Conservation (phyloP, 2,113 vertebrate genomes). For the Lutjanus erythropterus region DNA sequence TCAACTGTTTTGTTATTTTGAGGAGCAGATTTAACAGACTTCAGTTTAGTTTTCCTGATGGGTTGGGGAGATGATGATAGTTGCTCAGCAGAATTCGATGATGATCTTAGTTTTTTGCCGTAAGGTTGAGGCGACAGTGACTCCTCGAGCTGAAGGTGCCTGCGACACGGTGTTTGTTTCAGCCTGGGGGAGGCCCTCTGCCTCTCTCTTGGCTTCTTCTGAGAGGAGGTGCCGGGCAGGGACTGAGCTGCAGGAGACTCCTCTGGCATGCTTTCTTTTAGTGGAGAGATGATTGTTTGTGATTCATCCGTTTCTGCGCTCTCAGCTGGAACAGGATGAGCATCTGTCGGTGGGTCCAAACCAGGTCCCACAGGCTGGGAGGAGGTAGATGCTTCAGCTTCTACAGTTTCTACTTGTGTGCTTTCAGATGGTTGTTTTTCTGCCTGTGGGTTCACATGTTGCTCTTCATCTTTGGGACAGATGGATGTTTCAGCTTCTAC, state of each 20-base stretch:
- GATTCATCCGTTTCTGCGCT: conserved; percentile 4
- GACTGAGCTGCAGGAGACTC: conserved; percentile 8
- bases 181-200: background rate
- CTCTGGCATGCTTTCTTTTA: conserved; percentile 16
- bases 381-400: background rate
- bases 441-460: background rate
- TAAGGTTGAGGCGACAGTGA: background rate
- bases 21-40: background rate
- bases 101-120: conserved; percentile 50
- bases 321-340: background rate
- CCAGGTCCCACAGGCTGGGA: background rate
- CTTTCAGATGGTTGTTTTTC: conserved; percentile 5
- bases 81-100: background rate
- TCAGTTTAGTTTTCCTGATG: conserved; percentile 23
- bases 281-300: conserved; percentile 12
- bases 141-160: conserved; percentile 34
- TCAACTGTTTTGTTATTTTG: conserved; percentile 8
- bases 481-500: background rate
- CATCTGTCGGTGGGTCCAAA: conserved; percentile 21
- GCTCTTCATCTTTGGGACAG: background rate
- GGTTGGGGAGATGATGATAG: background rate
- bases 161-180: background rate
- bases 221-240: background rate
- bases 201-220: conserved; percentile 15
- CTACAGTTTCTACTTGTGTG: background rate